phyloP scores from a whole-genome alignment of 2,888 invertebrate genomes.

The Metopia argyrocephala region DNA sequence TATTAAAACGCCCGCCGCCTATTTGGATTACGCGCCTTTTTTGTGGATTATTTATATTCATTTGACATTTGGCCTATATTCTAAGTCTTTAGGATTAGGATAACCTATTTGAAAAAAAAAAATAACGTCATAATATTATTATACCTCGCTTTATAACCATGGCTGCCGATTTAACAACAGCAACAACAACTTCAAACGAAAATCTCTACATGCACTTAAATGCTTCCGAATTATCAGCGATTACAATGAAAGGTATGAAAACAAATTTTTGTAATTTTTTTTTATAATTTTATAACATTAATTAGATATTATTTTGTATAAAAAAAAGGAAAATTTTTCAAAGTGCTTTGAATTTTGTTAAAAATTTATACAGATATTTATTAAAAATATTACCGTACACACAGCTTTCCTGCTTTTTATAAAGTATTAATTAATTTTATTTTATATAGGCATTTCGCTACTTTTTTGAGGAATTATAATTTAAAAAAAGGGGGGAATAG shows the following conservation, averaged over 20 bases:
- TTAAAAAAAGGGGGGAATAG: too few species aligned
- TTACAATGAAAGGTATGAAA: constrained; percentile 77
- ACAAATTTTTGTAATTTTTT: constrained; percentile 21
- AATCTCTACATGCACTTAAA: constrained; percentile 76
- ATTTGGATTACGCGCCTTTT: constrained; percentile 54
- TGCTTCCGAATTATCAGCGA: constrained; percentile 76
- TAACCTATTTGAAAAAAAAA: constrained; percentile 8
- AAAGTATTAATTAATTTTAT: too few species aligned
- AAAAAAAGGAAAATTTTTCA: too few species aligned
- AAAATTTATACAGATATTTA: too few species aligned
- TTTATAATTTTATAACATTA: not conserved
- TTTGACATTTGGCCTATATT: constrained; percentile 5
- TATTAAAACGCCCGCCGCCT: constrained; percentile 14
- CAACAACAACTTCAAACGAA: constrained; percentile 64
- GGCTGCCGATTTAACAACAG: constrained; percentile 56
- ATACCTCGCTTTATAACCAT: constrained; percentile 55
- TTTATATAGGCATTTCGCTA: too few species aligned
- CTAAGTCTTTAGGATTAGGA: not conserved
- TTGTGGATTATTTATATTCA: constrained; percentile 13
- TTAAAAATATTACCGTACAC: too few species aligned
- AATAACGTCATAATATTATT: not conserved
- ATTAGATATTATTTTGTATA: not conserved
- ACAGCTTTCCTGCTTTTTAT: too few species aligned
- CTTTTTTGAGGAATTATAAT: too few species aligned
- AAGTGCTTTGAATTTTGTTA: too few species aligned